A percentile compares a stretch with the other conserved stretches of the same genome.
phyloP scores from a whole-genome alignment of 2,888 invertebrate genomes.

The Auanema sp. region DNA sequence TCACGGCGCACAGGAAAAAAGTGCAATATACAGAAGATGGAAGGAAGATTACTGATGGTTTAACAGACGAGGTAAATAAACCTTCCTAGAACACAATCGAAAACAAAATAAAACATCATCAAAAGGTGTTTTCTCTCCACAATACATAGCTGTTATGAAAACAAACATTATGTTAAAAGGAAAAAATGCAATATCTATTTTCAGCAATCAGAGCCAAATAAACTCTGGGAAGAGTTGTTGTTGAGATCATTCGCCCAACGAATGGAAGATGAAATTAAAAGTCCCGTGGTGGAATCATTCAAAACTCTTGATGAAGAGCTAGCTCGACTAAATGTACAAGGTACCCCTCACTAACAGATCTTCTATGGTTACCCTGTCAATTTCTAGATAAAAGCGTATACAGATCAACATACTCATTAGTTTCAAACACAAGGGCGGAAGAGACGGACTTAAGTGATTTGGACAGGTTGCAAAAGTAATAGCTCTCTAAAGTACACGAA shows the following conservation, averaged over 20 bases:
- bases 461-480: conserved; percentile 18
- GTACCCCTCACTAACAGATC: conserved; percentile 9
- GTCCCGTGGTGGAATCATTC: conserved; percentile 42
- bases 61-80: conserved; percentile 21
- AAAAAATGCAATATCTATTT: conserved; percentile 4
- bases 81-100: background rate
- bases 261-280: conserved; percentile 53
- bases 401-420: conserved; percentile 41
- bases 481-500: background rate
- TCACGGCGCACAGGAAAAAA: conserved; percentile 39
- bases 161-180: too few relatives aligned
- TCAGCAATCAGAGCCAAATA: conserved; percentile 38
- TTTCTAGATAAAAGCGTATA: conserved; percentile 25
- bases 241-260: conserved; percentile 55
- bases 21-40: conserved; percentile 54
- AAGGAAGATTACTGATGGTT: conserved; percentile 44
- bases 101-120: background rate
- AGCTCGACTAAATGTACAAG: conserved; percentile 36
- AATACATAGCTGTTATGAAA: background rate
- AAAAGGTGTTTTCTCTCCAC: background rate
- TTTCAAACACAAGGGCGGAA: conserved; percentile 32
- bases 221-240: conserved; percentile 55
- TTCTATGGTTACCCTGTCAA: background rate
- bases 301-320: conserved; percentile 37
- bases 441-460: conserved; percentile 31